Percentiles rank a stretch among this genome's conserved stretches.
Evolutionary conservation across 2,113 vertebrate genomes (phyloP).

Genomic region (Istiophorus platypterus): DNA sequence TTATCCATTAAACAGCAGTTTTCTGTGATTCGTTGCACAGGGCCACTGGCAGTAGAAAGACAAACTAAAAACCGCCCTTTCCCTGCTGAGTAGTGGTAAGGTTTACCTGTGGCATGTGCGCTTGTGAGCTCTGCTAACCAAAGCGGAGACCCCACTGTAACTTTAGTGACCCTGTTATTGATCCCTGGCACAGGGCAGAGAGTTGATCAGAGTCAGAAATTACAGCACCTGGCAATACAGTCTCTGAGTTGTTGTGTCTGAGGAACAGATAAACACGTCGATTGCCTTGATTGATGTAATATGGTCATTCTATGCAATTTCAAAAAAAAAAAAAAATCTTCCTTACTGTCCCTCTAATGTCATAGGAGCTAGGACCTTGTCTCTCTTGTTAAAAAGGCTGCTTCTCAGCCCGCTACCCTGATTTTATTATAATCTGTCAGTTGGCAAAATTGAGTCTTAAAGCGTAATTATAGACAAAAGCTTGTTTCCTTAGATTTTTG

Average conservation of each 20-base stretch:
- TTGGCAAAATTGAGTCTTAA: background rate
- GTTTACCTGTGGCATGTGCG: too few species aligned
- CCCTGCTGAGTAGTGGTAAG: too few species aligned
- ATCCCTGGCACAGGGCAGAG: too few species aligned
- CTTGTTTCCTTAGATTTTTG: slow-evolving; percentile 35
- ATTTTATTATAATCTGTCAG: background rate
- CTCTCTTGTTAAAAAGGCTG: background rate
- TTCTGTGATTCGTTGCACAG: too few species aligned
- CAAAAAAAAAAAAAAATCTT: too few species aligned
- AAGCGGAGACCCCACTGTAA: too few species aligned
- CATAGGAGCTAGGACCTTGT: background rate
- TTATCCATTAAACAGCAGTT: too few species aligned
- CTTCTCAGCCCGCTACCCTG: background rate
- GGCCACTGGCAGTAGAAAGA: too few species aligned
- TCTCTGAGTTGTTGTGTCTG: background rate
- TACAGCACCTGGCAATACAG: background rate
- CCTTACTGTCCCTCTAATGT: background rate
- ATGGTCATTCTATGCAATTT: background rate
- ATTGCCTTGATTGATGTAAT: background rate
- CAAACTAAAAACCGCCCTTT: too few species aligned
- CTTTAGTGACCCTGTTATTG: too few species aligned
- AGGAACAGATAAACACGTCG: background rate
- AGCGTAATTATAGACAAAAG: slow-evolving; percentile 5
- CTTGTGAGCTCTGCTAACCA: too few species aligned
- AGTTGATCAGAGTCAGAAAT: background rate